Evolutionary conservation across 2,113 vertebrate species (phyloP).

Genomic region (Nothocercus nigrocapillus): DNA sequence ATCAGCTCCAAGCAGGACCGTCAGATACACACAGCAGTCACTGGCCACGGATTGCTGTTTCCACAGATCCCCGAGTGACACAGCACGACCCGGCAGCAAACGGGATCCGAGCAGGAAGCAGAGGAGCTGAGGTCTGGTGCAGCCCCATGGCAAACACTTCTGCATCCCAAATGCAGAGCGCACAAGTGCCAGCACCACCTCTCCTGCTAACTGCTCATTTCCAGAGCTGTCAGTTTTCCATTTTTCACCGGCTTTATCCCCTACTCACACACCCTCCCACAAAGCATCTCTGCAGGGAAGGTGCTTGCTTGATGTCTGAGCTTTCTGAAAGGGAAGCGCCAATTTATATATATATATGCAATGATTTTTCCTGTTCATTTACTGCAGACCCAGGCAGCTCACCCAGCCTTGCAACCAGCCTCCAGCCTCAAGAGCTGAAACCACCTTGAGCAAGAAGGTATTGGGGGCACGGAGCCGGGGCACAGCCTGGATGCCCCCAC

Average conservation of each 20-base stretch:
- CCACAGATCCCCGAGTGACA: rapidly evolving
- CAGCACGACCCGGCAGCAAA: background rate
- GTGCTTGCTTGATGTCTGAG: background rate
- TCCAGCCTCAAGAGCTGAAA: background rate
- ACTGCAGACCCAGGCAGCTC: background rate
- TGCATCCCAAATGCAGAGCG: background rate
- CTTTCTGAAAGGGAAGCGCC: background rate
- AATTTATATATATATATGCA: background rate
- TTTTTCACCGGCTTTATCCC: background rate
- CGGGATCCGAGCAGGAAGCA: rapidly evolving
- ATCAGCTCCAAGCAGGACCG: background rate
- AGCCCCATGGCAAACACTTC: background rate
- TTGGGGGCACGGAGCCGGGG: rapidly evolving
- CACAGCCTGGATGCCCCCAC: background rate
- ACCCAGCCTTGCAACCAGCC: background rate
- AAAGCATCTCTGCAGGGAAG: background rate
- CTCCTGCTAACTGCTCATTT: background rate
- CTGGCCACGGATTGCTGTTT: background rate
- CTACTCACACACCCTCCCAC: background rate
- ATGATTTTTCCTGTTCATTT: background rate
- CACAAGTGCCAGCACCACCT: background rate
- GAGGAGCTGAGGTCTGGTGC: background rate
- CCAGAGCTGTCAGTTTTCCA: background rate
- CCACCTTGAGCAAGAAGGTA: rapidly evolving
- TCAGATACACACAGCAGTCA: background rate